Evolutionary conservation across 2,888 invertebrate genomes (phyloP), one percentile per base, ranked within the genome.

Genomic region (Drosophila anomalata): DNA sequence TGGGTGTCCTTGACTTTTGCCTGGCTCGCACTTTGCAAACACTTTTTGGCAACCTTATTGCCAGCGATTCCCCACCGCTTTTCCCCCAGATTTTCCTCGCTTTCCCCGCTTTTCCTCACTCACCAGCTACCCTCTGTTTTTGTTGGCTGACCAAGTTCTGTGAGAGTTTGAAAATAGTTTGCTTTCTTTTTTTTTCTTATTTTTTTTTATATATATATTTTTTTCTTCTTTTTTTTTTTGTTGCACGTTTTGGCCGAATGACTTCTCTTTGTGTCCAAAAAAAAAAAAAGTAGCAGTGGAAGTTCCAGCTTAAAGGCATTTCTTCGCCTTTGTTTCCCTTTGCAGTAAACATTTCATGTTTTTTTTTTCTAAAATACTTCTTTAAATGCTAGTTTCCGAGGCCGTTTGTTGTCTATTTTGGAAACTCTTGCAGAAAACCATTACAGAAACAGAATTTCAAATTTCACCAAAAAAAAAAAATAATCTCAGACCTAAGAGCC

Each of bases 211-310:
- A 48, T 14, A 11, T 14, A 31, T 24, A 33, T 53, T 24, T 66
- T 81, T 12, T 51, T 33, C 33, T 14, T 42, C 17, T 42, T 53
- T 39, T 66, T 81, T 14, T 51, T 33, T 42, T 62, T 46, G 65
- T 81, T 78, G 76, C 86, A 85, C 86, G 79, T 82, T 86, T 86
- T 86, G 79, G 83, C 57, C 80, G 84, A 86, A 80, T 83, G 80
- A 86, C 80, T 80, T 83, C 70, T 55, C 70, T 71, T 72, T 62
- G 70, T 69, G 54, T 14, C n/a, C 5, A 14, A 17, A 14, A 14
- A 14, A 14, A 1, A 14, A 17, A 14, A 14, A 14, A 14, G 14
- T 26, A 31, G 31, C 11, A 17, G 31, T 22, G 33, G 33, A 60
- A 73, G 65, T 65, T 76, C 42, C 68, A 61, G 70, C 81, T 78